Evolutionary conservation across 2,888 invertebrate species (phyloP).

Genomic region (Diarsia dahlii): DNA sequence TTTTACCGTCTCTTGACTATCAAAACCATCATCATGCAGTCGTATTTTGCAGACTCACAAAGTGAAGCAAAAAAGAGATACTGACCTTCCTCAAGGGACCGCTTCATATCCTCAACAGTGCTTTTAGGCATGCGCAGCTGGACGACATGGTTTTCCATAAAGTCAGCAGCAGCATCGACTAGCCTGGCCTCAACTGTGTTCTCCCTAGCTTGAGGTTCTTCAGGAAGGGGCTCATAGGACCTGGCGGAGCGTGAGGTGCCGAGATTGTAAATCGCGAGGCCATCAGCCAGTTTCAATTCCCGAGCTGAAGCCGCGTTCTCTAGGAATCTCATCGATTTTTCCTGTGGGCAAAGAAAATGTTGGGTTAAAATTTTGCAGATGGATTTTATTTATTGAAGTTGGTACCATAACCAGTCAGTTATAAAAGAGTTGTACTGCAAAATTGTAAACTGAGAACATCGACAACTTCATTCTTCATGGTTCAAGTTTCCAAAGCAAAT

Average conservation of each 20-base stretch:
- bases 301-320: slow-evolving; percentile 89
- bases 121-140: slow-evolving; percentile 95
- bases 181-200: slow-evolving; percentile 94
- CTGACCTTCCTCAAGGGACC: slow-evolving; percentile 95
- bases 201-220: slow-evolving; percentile 93
- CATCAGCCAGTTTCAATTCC: slow-evolving; percentile 91
- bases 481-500: slow-evolving; percentile 14
- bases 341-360: slow-evolving; percentile 84
- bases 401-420: not conserved
- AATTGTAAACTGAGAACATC: not conserved
- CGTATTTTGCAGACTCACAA: not conserved
- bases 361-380: not conserved
- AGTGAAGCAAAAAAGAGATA: slow-evolving; percentile 12
- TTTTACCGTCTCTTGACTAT: not conserved
- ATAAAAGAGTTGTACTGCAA: not conserved
- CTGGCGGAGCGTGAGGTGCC: slow-evolving; percentile 91
- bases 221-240: slow-evolving; percentile 92
- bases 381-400: fast-evolving
- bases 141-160: slow-evolving; percentile 95
- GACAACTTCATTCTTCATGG: not conserved
- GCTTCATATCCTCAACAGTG: slow-evolving; percentile 93
- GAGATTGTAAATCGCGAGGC: slow-evolving; percentile 89
- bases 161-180: slow-evolving; percentile 94
- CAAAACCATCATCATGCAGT: not conserved
- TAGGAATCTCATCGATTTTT: slow-evolving; percentile 93